Conservation (phyloP, 64 coral and sea anemone genomes). For the Actinia tenebrosa region DNA sequence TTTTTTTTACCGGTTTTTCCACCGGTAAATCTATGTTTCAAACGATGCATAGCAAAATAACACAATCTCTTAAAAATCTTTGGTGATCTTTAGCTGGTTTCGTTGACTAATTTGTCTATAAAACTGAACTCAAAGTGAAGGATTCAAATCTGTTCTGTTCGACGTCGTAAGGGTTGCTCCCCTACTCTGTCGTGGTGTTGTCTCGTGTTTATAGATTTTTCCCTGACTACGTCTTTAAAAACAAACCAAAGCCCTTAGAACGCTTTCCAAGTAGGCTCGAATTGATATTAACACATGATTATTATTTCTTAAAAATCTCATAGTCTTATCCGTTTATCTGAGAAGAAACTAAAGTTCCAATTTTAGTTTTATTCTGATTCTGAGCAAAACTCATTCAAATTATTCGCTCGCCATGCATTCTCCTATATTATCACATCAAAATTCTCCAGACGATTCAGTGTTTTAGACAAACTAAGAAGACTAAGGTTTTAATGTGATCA, state of each 20-base stretch:
- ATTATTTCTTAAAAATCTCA: background rate
- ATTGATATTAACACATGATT: background rate
- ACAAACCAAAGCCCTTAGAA: background rate
- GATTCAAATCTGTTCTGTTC: background rate
- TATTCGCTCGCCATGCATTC: background rate
- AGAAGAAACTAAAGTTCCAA: background rate
- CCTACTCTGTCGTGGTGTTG: background rate
- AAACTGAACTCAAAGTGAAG: background rate
- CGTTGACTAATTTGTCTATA: background rate
- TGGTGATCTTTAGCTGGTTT: background rate
- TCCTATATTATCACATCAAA: background rate
- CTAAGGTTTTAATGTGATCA: background rate
- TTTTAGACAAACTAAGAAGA: background rate
- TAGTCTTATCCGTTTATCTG: background rate
- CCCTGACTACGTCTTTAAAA: conserved; percentile 16
- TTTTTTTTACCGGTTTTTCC: conserved; percentile 6
- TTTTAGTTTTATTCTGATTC: background rate
- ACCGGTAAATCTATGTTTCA: background rate
- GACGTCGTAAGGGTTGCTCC: background rate
- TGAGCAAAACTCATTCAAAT: background rate
- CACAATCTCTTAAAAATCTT: background rate
- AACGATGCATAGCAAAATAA: background rate
- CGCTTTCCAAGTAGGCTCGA: background rate
- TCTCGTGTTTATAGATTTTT: conserved; percentile 14
- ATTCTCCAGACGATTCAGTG: background rate